phyloP scores from a whole-genome alignment of 2,797 vertebrate species.

The Manis crassicaudata region DNA sequence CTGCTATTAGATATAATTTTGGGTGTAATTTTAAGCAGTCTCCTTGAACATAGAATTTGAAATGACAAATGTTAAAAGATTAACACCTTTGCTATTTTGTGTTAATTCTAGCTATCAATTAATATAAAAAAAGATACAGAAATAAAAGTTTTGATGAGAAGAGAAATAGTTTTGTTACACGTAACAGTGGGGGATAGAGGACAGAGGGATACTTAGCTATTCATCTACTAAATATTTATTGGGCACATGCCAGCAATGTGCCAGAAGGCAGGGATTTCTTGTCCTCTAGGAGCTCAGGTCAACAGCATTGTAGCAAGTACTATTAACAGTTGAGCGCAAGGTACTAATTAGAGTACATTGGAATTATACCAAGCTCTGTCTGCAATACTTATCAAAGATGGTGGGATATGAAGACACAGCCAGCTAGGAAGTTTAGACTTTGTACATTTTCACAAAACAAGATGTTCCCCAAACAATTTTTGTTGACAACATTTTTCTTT shows the following conservation, averaged over 20 bases:
- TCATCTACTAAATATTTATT: background rate
- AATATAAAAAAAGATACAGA: background rate
- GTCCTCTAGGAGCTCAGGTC: background rate
- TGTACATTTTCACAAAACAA: background rate
- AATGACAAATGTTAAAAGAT: background rate
- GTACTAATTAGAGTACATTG: background rate
- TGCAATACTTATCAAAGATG: background rate
- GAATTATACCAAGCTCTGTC: background rate
- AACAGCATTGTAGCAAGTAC: no score
- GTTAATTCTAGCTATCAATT: background rate
- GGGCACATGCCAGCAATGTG: background rate
- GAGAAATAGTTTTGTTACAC: background rate
- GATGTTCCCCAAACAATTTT: background rate
- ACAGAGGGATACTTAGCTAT: background rate
- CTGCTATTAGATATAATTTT: background rate
- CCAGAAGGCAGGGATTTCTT: background rate
- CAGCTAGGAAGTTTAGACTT: background rate
- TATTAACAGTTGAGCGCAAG: background rate
- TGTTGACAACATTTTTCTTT: background rate
- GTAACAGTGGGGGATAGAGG: background rate
- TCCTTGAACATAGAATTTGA: background rate
- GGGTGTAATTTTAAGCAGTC: background rate
- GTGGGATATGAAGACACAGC: background rate
- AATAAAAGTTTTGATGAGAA: background rate
- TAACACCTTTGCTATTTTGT: background rate